Evolutionary conservation across 64 coral and sea anemone genomes (phyloP).

Genomic region (Porites australiensis): DNA sequence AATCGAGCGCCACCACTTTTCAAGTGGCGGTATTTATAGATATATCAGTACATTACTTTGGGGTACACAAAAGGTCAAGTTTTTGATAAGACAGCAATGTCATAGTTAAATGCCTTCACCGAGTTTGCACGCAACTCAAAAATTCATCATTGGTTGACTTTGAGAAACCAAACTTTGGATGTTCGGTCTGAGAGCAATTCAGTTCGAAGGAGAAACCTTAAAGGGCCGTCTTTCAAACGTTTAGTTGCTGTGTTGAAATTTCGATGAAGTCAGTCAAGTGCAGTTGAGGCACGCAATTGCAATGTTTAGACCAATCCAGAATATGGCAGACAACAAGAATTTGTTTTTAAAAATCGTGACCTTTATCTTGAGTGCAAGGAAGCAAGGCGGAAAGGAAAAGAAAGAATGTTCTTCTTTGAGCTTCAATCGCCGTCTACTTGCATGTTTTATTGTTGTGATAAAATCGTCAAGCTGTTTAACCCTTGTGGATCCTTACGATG

Average conservation of each 20-base stretch:
- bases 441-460: neutral
- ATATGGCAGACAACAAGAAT: neutral
- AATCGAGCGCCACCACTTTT: neutral
- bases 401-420: neutral
- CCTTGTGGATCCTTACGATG: neutral
- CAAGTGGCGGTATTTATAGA: conserved; percentile 28
- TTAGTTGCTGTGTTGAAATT: neutral
- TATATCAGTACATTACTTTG: conserved; percentile 23
- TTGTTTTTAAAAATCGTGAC: conserved; percentile 16
- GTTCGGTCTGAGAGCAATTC: neutral
- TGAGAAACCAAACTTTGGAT: neutral
- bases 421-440: neutral
- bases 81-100: conserved; percentile 21
- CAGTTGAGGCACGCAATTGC: neutral
- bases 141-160: neutral
- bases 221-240: neutral
- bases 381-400: neutral
- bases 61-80: conserved; percentile 34
- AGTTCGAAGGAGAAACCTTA: neutral
- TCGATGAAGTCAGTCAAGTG: neutral
- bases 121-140: conserved; percentile 37
- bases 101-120: neutral
- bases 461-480: conserved; percentile 40
- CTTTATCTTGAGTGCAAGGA: neutral
- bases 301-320: conserved; percentile 2